These are phyloP conservation scores for Nephila pilipes DNA, from an alignment of 1,140 invertebrate species.

Conservation along the genomic window DNA sequence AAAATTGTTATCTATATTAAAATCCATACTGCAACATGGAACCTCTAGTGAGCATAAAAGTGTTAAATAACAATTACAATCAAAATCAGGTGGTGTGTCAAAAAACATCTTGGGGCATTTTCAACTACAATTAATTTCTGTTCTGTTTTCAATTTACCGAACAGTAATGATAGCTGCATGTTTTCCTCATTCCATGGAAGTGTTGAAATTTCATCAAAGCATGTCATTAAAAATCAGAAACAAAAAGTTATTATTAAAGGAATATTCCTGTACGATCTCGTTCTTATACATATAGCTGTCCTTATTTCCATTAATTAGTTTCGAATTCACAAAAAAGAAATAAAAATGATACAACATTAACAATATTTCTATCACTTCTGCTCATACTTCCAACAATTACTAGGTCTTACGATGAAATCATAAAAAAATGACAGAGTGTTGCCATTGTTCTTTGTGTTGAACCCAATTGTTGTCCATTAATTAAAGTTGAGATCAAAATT, in stretches of 20 bases:
- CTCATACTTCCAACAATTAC: background rate
- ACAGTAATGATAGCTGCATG: background rate
- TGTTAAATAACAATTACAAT: background rate
- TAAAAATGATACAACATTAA: background rate
- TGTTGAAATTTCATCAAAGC: constrained; percentile 28
- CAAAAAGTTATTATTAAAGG: background rate
- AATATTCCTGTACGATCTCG: background rate
- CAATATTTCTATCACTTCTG: background rate
- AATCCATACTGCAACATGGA: too few relatives aligned
- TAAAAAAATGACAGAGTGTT: background rate
- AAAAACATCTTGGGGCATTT: background rate
- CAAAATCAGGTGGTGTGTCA: background rate
- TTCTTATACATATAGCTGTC: background rate
- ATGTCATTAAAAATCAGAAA: background rate
- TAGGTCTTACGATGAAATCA: background rate
- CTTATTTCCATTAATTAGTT: constrained; percentile 32
- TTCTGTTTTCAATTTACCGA: constrained; percentile 17
- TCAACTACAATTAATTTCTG: background rate
- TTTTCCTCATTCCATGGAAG: constrained; percentile 20
- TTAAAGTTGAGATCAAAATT: background rate
- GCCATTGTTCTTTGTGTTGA: constrained; percentile 8
- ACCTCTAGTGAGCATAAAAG: too few relatives aligned
- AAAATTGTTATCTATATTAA: too few relatives aligned
- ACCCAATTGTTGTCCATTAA: background rate
- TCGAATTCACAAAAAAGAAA: background rate